Base-by-base conservation (phyloP, 1,140 invertebrate genomes). In the Antheraea pernyi region DNA sequence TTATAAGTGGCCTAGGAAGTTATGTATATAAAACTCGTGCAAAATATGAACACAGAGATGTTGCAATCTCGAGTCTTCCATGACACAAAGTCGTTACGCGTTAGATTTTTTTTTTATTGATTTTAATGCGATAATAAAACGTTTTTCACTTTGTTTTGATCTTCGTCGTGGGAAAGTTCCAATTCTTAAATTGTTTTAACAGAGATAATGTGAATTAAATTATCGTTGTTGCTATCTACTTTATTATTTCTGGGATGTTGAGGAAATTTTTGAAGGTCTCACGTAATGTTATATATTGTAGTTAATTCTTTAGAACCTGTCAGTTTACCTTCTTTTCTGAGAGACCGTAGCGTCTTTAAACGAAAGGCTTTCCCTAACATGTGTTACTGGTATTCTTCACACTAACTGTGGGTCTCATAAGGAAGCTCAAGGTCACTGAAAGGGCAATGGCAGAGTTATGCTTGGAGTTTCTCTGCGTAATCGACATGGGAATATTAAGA, bases 1-100 rank as follows among this genome's bases (percentile, higher is more conserved):
- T 86, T 85, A 85, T 85, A 89, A 88, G 85, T 89, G 83, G 84
- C 78, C 82, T 81, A 87, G 84, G 84, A 83, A 86, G 83, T 84
- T 75, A 82, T 82, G 80, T 78, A 82, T 74, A 77, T 78, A 78
- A 78, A 75, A 69, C 70, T 68, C 60, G 76, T 76, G 73, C 74
- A 80, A 76, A 83, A 80, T 76, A 76, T 82, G 65, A 68, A 58
- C 19, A 67, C 46, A 59, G 37, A 59, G 37, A 53, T 69, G 70
- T 69, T 85, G 77, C 80, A 80, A 72, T 76, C 63, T 80, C 66
- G 61, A 81, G 73, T 81, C 68, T 83, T 84, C 77, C 71, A 76
- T 72, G 60, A 63, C 19, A 70, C 69, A 65, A 71, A 72, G 69
- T 74, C 19, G 37, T 70, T 72, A 66, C 69, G 71, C 70, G 60